Conservation (phyloP, 2,888 invertebrate species). For the Epistrophella euchroma region DNA sequence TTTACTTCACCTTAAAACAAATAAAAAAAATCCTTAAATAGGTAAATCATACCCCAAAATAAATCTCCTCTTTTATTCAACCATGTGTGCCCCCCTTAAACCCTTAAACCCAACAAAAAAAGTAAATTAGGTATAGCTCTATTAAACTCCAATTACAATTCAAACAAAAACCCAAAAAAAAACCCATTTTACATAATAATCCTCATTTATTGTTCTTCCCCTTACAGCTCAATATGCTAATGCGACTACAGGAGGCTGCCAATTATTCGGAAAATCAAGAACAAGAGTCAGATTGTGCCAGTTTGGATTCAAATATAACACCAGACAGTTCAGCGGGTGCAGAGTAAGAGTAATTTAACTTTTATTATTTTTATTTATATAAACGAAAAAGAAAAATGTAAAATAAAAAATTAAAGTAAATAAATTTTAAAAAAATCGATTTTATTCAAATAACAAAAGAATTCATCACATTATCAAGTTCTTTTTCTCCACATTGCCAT, state of each 20-base stretch:
- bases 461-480: slow-evolving; percentile 25
- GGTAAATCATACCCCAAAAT: background rate
- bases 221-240: slow-evolving; percentile 95
- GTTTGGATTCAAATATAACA: slow-evolving; percentile 91
- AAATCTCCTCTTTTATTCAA: background rate
- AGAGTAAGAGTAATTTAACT: slow-evolving; percentile 80
- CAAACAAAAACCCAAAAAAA: slow-evolving; percentile 1
- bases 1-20: background rate
- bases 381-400: slow-evolving; percentile 5
- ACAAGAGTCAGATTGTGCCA: slow-evolving; percentile 95
- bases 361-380: background rate
- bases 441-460: slow-evolving; percentile 9
- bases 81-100: background rate
- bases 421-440: background rate
- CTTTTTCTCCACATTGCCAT: slow-evolving; percentile 14
- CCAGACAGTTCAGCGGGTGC: slow-evolving; percentile 87
- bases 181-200: slow-evolving; percentile 3
- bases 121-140: background rate
- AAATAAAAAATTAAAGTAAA: slow-evolving; percentile 18
- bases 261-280: slow-evolving; percentile 96
- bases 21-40: background rate
- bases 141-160: slow-evolving; percentile 6
- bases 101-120: background rate
- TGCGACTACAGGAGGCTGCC: slow-evolving; percentile 97
- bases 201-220: background rate